Percentiles rank a stretch among this genome's conserved stretches.
Evolutionary conservation across 2,113 vertebrate genomes (phyloP).

Genomic region (Grus americana): DNA sequence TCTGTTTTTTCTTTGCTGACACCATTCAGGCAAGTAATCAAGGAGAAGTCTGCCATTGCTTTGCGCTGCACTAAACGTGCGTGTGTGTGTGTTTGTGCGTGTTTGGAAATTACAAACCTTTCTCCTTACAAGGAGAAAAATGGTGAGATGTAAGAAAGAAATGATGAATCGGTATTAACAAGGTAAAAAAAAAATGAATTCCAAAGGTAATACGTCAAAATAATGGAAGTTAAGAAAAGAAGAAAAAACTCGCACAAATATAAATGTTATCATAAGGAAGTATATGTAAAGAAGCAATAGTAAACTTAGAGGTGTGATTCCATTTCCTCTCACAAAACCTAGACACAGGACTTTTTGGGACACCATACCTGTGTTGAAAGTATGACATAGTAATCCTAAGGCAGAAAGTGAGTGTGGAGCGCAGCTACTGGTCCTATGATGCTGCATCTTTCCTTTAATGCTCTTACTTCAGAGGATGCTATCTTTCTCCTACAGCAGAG

Average conservation of each 20-base stretch:
- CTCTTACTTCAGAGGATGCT: background rate
- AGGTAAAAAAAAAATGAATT: background rate
- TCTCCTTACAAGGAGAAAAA: background rate
- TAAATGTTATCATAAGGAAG: background rate
- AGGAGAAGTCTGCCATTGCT: conserved; percentile 40
- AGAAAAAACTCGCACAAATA: background rate
- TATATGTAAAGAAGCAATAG: background rate
- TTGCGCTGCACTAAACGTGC: background rate
- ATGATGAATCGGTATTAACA: background rate
- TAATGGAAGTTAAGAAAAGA: background rate
- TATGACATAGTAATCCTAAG: background rate
- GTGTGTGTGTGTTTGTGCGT: background rate
- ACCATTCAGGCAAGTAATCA: conserved; percentile 58
- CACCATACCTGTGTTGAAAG: background rate
- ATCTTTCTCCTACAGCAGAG: background rate
- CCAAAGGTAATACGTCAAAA: background rate
- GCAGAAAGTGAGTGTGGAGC: background rate
- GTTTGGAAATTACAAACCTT: background rate
- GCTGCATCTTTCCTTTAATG: background rate
- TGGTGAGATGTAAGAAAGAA: background rate
- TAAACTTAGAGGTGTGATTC: background rate
- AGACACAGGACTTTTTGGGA: background rate
- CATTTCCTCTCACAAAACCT: background rate
- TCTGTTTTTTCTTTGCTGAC: conserved; percentile 64
- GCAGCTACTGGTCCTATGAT: background rate